Evolutionary conservation across 2,113 vertebrate genomes (phyloP).

Genomic region (Melanerpes formicivorus): DNA sequence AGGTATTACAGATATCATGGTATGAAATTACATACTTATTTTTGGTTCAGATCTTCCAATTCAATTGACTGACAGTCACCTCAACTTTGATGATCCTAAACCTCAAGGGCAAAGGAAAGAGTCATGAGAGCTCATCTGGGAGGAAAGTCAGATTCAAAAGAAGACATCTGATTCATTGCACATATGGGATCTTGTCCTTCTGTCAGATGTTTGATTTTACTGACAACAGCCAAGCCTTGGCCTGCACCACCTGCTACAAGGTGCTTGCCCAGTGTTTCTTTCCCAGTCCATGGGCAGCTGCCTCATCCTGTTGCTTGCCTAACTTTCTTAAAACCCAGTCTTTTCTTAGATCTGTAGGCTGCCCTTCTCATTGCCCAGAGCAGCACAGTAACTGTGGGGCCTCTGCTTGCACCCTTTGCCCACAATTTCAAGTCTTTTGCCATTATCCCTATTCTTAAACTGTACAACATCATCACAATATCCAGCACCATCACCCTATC

Average conservation of each 20-base stretch:
- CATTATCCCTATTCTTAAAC: not conserved
- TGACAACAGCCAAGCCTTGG: not conserved
- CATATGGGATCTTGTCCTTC: not conserved
- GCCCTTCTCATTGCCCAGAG: not conserved
- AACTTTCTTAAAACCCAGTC: not conserved
- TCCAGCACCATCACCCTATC: rapidly evolving
- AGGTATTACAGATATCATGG: not conserved
- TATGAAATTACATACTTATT: not conserved
- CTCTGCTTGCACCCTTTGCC: not conserved
- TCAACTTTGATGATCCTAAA: not conserved
- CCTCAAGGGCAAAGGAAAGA: not conserved
- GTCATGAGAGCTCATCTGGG: not conserved
- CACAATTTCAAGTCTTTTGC: not conserved
- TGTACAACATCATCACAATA: not conserved
- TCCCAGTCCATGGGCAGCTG: not conserved
- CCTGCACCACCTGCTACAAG: not conserved
- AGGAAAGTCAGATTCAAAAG: not conserved
- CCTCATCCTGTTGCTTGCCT: not conserved
- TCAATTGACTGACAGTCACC: not conserved
- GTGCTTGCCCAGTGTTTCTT: not conserved
- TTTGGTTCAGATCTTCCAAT: not conserved
- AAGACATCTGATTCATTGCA: rapidly evolving
- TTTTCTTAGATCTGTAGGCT: not conserved
- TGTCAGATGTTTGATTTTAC: not conserved
- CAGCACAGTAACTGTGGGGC: rapidly evolving